Evolutionary conservation across 2,113 vertebrate species (phyloP).

Genomic region (Microtus ochrogaster): DNA sequence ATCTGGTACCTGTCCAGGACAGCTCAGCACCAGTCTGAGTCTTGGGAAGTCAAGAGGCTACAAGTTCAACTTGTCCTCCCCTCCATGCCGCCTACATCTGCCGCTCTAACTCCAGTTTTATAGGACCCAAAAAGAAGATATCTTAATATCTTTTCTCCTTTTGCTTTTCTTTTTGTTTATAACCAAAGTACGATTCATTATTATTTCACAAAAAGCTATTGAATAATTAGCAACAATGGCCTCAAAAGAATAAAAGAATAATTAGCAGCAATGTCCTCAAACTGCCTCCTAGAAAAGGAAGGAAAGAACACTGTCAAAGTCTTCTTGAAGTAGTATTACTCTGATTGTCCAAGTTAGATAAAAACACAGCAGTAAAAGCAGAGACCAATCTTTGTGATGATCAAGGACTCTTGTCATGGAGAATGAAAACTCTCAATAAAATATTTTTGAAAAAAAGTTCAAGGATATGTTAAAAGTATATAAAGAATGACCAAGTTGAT

Average conservation of each 20-base stretch:
- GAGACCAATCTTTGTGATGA: background rate
- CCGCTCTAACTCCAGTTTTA: background rate
- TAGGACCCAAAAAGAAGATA: background rate
- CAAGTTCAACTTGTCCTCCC: background rate
- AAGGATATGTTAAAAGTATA: background rate
- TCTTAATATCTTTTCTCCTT: too few relatives aligned
- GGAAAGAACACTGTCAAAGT: background rate
- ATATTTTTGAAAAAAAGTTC: background rate
- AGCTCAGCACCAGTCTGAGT: background rate
- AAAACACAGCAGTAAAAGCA: background rate
- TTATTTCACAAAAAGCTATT: background rate
- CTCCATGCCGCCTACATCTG: too few relatives aligned
- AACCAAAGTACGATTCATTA: background rate
- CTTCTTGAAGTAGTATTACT: background rate
- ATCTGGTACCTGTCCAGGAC: background rate
- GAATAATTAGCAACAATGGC: background rate
- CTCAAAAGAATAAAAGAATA: background rate
- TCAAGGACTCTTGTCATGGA: background rate
- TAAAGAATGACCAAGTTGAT: too few relatives aligned
- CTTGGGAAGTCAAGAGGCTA: background rate
- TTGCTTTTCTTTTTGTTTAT: background rate
- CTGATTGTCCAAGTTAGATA: background rate
- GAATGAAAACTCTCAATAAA: background rate
- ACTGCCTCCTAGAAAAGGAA: background rate
- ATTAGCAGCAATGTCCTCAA: background rate